phyloP scores from a whole-genome alignment of 2,113 vertebrate genomes.

The Urocolius indicus region DNA sequence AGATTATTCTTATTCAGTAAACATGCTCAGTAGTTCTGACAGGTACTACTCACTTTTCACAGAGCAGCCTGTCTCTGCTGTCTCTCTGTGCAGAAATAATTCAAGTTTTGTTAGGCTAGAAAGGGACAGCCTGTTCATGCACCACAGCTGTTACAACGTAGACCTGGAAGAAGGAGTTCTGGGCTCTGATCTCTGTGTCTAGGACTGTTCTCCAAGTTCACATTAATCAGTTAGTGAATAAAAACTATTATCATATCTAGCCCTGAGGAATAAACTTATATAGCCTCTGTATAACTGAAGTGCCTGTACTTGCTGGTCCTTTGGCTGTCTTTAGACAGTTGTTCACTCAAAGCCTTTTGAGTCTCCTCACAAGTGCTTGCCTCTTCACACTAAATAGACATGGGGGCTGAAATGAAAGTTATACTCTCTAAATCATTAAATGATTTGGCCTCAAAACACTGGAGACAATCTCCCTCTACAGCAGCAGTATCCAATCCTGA shows the following conservation, averaged over 20 bases:
- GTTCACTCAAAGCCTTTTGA: not conserved
- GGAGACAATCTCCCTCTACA: not conserved
- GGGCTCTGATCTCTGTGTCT: not conserved
- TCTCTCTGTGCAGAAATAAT: not conserved
- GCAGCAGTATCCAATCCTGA: not conserved
- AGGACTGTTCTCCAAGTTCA: not conserved
- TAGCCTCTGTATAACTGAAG: not conserved
- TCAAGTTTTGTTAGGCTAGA: not conserved
- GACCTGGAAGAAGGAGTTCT: not conserved
- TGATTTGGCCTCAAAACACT: not conserved
- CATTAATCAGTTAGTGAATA: not conserved
- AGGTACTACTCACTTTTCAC: not conserved
- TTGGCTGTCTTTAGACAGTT: not conserved
- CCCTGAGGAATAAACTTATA: not conserved
- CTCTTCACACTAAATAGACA: not conserved
- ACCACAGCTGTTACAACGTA: not conserved
- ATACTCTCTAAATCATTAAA: not conserved
- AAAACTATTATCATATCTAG: not conserved
- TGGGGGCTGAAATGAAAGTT: not conserved
- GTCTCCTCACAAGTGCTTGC: not conserved
- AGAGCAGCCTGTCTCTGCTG: not conserved
- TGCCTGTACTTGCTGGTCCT: not conserved
- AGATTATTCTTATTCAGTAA: not conserved
- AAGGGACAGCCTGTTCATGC: not conserved
- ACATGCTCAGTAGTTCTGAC: not conserved